Conservation (phyloP, 2,888 invertebrate species). For the Lysandra bellargus region DNA sequence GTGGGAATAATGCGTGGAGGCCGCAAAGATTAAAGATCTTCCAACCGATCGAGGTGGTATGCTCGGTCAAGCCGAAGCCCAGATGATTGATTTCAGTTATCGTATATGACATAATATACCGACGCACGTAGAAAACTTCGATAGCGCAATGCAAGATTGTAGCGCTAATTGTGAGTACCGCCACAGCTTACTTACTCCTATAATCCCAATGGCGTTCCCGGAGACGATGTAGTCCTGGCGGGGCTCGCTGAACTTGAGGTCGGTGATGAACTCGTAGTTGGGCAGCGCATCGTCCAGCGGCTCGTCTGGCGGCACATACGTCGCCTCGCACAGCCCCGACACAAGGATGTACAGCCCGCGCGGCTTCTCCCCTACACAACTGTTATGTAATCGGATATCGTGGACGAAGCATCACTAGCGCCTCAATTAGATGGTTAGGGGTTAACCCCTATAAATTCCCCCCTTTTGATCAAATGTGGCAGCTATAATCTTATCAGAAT, state of each 20-base stretch:
- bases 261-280: constrained; percentile 76
- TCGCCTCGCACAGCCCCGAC: constrained; percentile 67
- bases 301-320: constrained; percentile 63
- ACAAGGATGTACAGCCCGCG: constrained; percentile 68
- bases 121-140: too few species aligned
- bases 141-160: too few species aligned
- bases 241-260: constrained; percentile 68
- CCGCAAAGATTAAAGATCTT: too few species aligned
- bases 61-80: too few species aligned
- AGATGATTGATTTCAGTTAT: too few species aligned
- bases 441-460: too few species aligned
- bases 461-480: too few species aligned
- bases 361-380: constrained; percentile 60
- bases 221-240: constrained; percentile 80
- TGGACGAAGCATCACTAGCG: too few species aligned
- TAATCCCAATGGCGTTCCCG: constrained; percentile 82
- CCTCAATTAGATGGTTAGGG: neutral
- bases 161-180: too few species aligned
- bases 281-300: constrained; percentile 74
- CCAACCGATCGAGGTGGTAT: too few species aligned
- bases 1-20: too few species aligned
- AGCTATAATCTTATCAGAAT: neutral
- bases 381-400: neutral
- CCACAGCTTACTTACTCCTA: constrained; percentile 61
- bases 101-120: too few species aligned